Evolutionary conservation across 2,797 vertebrate genomes (phyloP).

Genomic region (Hydrolagus colliei): DNA sequence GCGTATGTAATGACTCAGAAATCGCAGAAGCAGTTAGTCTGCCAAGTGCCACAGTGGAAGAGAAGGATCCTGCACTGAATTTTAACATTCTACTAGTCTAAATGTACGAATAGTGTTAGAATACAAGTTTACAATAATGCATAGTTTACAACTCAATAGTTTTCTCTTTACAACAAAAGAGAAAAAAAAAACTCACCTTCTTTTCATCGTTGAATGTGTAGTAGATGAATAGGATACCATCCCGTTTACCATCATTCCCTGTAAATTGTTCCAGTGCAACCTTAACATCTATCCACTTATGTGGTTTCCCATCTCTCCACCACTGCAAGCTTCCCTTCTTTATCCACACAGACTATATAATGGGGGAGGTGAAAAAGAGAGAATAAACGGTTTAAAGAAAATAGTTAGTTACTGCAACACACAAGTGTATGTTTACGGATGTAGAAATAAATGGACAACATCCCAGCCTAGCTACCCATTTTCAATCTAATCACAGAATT

Average conservation of each 20-base stretch:
- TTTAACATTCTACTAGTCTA: no score
- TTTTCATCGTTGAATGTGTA: slow-evolving; percentile 87
- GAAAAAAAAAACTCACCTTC: slow-evolving; percentile 62
- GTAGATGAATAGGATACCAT: slow-evolving; percentile 93
- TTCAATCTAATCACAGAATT: no score
- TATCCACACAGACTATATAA: slow-evolving; percentile 83
- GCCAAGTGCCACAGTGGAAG: no score
- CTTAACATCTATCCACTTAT: slow-evolving; percentile 86
- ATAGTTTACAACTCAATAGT: no score
- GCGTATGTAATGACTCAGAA: no score
- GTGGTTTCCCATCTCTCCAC: slow-evolving; percentile 93
- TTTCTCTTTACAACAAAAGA: neutral
- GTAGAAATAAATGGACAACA: neutral
- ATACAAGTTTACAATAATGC: no score
- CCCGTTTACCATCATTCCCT: slow-evolving; percentile 73
- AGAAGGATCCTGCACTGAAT: no score
- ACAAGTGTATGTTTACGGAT: neutral
- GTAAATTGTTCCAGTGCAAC: slow-evolving; percentile 92
- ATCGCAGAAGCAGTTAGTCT: no score
- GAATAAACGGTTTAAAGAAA: neutral
- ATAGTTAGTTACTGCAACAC: neutral
- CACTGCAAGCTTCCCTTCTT: slow-evolving; percentile 90
- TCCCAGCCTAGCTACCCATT: no score
- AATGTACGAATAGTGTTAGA: no score
- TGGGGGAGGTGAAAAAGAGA: slow-evolving; percentile 15